phyloP scores from a whole-genome alignment of 64 coral and sea anemone genomes.

The Actinia tenebrosa region DNA sequence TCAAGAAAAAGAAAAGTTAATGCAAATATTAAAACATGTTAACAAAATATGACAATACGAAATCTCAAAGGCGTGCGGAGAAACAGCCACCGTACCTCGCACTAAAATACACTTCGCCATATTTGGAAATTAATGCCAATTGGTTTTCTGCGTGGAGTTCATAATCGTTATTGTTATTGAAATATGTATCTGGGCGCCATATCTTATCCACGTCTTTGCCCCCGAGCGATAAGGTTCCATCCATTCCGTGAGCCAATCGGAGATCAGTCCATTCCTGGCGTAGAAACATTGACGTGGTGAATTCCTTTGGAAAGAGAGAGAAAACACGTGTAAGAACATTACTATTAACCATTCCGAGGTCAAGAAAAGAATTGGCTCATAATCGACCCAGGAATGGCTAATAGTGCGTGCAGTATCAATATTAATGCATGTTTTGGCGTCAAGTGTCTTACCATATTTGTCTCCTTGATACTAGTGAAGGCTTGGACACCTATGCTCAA shows the following conservation, averaged over 20 bases:
- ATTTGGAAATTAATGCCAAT: constrained; percentile 68
- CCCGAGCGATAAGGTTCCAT: constrained; percentile 55
- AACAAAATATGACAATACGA: too few species aligned
- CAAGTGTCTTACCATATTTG: constrained; percentile 62
- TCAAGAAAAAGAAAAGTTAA: background rate
- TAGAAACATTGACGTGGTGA: constrained; percentile 86
- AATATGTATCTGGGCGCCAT: constrained; percentile 89
- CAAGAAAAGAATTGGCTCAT: too few species aligned
- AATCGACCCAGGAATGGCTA: too few species aligned
- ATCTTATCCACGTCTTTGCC: constrained; percentile 73
- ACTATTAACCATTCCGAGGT: too few species aligned
- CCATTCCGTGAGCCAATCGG: constrained; percentile 48
- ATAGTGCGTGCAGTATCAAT: too few species aligned
- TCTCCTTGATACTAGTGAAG: constrained; percentile 82
- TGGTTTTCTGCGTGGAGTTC: constrained; percentile 77
- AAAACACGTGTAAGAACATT: background rate
- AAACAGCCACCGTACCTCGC: constrained; percentile 37
- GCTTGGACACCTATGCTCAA: constrained; percentile 81
- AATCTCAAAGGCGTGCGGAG: too few species aligned
- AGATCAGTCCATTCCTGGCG: constrained; percentile 82
- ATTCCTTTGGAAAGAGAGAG: constrained; percentile 38
- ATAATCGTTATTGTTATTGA: constrained; percentile 85
- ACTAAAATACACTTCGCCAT: constrained; percentile 74
- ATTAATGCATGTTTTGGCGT: background rate
- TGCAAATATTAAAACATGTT: background rate